Conservation (phyloP, 2,797 vertebrate species). For the Acanthurus leucopareius region DNA sequence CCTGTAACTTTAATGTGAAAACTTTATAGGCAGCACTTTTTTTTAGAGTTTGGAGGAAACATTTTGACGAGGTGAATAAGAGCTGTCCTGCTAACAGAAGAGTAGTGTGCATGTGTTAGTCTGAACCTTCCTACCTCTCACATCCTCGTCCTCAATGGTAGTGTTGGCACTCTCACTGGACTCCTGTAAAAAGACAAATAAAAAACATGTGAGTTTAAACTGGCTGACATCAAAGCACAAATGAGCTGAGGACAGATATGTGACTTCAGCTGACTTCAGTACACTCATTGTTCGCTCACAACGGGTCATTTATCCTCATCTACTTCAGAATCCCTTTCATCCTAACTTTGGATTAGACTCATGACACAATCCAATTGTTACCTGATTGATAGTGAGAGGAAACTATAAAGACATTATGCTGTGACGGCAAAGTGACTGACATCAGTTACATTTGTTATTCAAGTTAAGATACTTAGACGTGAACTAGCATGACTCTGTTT, state of each 20-base stretch:
- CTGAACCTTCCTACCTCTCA: constrained; percentile 91
- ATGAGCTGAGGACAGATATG: too few relatives aligned
- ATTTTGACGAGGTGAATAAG: neutral
- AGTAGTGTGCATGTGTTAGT: neutral
- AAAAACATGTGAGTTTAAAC: neutral
- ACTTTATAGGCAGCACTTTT: neutral
- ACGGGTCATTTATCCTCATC: neutral
- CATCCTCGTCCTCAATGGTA: constrained; percentile 97
- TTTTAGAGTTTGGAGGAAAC: neutral
- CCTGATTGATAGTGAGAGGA: neutral
- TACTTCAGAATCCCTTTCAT: neutral
- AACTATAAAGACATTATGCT: neutral
- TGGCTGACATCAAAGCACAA: neutral
- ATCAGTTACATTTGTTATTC: too few relatives aligned
- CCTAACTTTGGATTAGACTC: neutral
- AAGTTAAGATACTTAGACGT: too few relatives aligned
- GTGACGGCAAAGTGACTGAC: neutral
- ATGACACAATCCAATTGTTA: neutral
- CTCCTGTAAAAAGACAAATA: constrained; percentile 86
- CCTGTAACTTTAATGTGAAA: neutral
- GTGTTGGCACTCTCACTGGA: constrained; percentile 98
- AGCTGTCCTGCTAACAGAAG: neutral
- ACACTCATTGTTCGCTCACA: neutral
- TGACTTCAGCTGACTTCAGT: too few relatives aligned
- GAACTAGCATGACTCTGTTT: neutral